These are phyloP conservation scores for Oceanodroma tethys DNA, from an alignment of 2,113 vertebrate genomes.

Conservation along the genomic window DNA sequence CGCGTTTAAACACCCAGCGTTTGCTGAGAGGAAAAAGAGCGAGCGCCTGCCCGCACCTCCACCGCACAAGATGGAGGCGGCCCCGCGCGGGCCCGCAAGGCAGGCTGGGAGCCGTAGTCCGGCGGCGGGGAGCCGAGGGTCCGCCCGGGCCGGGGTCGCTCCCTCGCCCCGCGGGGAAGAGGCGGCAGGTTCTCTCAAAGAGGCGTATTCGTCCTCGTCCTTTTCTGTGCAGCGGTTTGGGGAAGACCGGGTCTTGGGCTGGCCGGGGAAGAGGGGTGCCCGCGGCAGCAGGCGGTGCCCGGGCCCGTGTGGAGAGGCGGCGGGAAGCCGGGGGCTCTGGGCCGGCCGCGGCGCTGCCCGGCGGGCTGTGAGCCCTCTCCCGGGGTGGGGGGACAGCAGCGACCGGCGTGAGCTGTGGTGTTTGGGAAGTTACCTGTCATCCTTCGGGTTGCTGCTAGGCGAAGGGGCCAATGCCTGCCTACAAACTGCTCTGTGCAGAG, in stretches of 20 bases:
- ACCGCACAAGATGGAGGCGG: background rate
- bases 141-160: rapidly evolving
- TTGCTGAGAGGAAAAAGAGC: rapidly evolving
- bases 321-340: too few species aligned
- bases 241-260: background rate
- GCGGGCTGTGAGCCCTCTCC: rapidly evolving
- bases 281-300: background rate
- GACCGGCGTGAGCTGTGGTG: rapidly evolving
- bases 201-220: rapidly evolving
- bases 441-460: too few species aligned
- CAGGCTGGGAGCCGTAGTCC: slow-evolving; percentile 21
- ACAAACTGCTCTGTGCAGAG: background rate
- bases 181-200: rapidly evolving
- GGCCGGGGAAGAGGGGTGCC: background rate
- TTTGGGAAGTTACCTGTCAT: rapidly evolving
- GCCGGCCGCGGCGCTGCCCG: background rate
- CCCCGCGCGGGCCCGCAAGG: background rate
- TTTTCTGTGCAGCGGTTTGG: background rate
- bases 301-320: too few species aligned
- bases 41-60: rapidly evolving
- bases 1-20: rapidly evolving
- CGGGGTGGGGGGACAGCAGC: too few species aligned
- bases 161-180: rapidly evolving
- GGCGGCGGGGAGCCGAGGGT: rapidly evolving
- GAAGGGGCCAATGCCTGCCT: rapidly evolving